Conservation (phyloP, 2,888 invertebrate genomes). For the Parnassius glacialis region DNA sequence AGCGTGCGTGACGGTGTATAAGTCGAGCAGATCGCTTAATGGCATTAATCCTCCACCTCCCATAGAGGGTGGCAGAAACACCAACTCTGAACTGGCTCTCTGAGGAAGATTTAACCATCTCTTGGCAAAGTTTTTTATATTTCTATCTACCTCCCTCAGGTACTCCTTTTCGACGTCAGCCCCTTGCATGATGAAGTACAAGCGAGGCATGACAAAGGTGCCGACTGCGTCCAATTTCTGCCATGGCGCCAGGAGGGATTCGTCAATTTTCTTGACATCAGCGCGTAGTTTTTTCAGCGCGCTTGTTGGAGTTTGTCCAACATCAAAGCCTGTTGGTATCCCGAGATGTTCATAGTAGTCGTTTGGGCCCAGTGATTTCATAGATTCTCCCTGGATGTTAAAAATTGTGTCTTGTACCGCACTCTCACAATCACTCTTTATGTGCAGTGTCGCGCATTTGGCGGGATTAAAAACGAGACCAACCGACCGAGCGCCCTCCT, state of each 20-base stretch:
- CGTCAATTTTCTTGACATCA: not conserved
- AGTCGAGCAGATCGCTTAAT: not conserved
- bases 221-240: constrained; percentile 8
- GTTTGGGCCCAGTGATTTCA: not conserved
- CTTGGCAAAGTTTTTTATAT: not conserved
- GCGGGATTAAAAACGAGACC: too few relatives aligned
- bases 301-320: not conserved
- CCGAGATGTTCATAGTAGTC: constrained; percentile 30
- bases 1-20: constrained; percentile 3
- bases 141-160: constrained; percentile 2
- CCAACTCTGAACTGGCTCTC: constrained; percentile 5
- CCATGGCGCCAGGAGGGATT: constrained; percentile 6
- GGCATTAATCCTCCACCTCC: constrained; percentile 5
- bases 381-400: not conserved
- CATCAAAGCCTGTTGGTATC: not conserved
- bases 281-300: not conserved
- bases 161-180: constrained; percentile 3
- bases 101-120: constrained; percentile 8
- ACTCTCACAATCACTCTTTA: not conserved
- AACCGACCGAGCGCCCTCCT: too few relatives aligned
- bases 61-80: constrained; percentile 1
- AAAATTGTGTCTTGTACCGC: not conserved
- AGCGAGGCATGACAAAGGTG: not conserved
- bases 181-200: constrained; percentile 2
- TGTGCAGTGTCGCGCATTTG: too few relatives aligned